phyloP scores from a whole-genome alignment of 2,888 invertebrate species.

The Oxyscelio sp. region DNA sequence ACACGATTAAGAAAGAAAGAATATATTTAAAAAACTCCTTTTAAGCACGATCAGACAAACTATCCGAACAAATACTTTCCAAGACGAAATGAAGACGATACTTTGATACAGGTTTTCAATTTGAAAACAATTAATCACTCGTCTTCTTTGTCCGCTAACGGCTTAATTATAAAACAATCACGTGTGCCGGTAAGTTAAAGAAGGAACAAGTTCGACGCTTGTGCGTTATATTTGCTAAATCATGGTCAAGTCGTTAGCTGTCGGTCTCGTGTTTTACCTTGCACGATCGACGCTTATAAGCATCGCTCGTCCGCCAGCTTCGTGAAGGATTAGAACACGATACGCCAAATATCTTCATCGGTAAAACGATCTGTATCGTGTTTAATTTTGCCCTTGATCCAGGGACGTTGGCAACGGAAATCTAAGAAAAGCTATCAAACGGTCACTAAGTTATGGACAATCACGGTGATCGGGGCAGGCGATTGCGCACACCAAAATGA shows the following conservation, averaged over 20 bases:
- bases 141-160: conserved; percentile 83
- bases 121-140: conserved; percentile 87
- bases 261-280: conserved; percentile 78
- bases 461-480: conserved; percentile 53
- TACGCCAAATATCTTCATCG: conserved; percentile 60
- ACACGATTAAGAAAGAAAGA: conserved; percentile 36
- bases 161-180: conserved; percentile 89
- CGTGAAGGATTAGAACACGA: conserved; percentile 66
- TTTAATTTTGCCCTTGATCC: conserved; percentile 46
- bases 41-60: conserved; percentile 39
- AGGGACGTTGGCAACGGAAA: conserved; percentile 39
- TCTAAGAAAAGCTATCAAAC: conserved; percentile 58
- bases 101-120: conserved; percentile 86
- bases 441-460: conserved; percentile 60
- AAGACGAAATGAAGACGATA: conserved; percentile 83
- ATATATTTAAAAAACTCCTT: conserved; percentile 35
- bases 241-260: conserved; percentile 88
- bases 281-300: conserved; percentile 44
- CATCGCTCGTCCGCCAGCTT: conserved; percentile 34
- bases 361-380: conserved; percentile 55
- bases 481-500: conserved; percentile 42
- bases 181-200: conserved; percentile 82
- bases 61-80: conserved; percentile 54
- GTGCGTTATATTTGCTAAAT: conserved; percentile 86
- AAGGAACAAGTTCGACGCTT: conserved; percentile 79